A percentile compares a stretch with the other conserved stretches of the same genome.
phyloP scores from a whole-genome alignment of 1,140 invertebrate genomes.

The Rhynchophorus ferrugineus region DNA sequence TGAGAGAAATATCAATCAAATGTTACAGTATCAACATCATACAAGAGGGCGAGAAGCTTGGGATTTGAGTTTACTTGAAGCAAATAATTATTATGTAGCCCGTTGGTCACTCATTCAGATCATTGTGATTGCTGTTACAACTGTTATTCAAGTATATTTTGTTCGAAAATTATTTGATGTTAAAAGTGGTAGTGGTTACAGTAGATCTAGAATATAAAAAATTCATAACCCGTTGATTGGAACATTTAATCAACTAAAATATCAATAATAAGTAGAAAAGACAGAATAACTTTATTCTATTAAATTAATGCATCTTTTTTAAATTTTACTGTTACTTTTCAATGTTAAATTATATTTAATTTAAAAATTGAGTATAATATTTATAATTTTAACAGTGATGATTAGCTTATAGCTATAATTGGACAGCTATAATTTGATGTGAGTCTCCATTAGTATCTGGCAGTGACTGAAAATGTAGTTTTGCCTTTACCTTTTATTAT shows the following conservation, averaged over 20 bases:
- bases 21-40: constrained; percentile 74
- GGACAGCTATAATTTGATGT: too few relatives aligned
- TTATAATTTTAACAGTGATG: too few relatives aligned
- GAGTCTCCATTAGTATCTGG: background rate
- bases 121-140: constrained; percentile 68
- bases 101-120: constrained; percentile 84
- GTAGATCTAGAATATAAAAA: constrained; percentile 39
- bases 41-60: constrained; percentile 67
- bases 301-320: background rate
- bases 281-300: background rate
- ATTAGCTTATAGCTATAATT: too few relatives aligned
- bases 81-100: constrained; percentile 80
- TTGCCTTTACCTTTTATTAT: background rate
- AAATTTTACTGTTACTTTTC: background rate
- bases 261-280: background rate
- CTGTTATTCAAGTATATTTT: constrained; percentile 77
- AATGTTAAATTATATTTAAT: too few relatives aligned
- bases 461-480: background rate
- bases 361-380: too few relatives aligned
- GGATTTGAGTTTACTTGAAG: constrained; percentile 71
- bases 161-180: constrained; percentile 81
- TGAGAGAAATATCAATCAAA: constrained; percentile 78
- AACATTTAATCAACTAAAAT: background rate
- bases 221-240: background rate
- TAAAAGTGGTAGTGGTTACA: constrained; percentile 54